Evolutionary conservation across 2,113 vertebrate genomes (phyloP).

Genomic region (Pyxicephalus adspersus): DNA sequence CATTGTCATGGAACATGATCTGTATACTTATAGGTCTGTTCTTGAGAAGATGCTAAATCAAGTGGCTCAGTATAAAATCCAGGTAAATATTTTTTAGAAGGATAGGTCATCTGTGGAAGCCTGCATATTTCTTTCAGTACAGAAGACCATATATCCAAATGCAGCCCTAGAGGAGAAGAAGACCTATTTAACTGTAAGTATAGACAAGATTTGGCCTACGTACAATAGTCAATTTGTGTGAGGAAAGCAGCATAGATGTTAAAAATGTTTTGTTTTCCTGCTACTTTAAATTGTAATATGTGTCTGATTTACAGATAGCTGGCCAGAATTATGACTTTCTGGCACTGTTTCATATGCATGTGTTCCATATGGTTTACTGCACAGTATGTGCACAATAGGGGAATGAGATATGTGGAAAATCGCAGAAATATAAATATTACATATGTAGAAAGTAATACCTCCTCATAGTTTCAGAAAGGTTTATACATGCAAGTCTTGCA

Average conservation of each 20-base stretch:
- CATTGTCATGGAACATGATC: no score
- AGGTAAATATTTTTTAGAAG: no score
- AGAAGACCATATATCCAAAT: no score
- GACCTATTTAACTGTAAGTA: neutral
- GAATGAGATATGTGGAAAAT: neutral
- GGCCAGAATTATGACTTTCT: slow-evolving; percentile 28
- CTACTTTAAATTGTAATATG: slow-evolving; percentile 23
- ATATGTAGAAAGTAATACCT: neutral
- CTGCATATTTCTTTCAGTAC: no score
- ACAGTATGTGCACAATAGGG: slow-evolving; percentile 6
- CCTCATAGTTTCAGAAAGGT: neutral
- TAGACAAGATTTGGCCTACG: slow-evolving; percentile 22
- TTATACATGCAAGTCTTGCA: neutral
- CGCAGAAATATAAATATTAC: neutral
- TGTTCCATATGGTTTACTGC: neutral
- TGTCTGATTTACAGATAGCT: slow-evolving; percentile 14
- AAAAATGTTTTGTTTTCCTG: slow-evolving; percentile 2
- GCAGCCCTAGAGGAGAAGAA: slow-evolving; percentile 36
- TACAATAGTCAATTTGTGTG: slow-evolving; percentile 37
- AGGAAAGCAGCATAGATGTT: slow-evolving; percentile 33
- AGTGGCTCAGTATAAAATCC: no score
- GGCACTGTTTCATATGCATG: neutral
- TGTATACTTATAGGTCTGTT: no score
- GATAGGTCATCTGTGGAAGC: no score
- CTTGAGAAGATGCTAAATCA: no score